A percentile compares a stretch with the other conserved stretches of the same genome.
phyloP scores from a whole-genome alignment of 2,113 vertebrate genomes.

The Dasypus novemcinctus region DNA sequence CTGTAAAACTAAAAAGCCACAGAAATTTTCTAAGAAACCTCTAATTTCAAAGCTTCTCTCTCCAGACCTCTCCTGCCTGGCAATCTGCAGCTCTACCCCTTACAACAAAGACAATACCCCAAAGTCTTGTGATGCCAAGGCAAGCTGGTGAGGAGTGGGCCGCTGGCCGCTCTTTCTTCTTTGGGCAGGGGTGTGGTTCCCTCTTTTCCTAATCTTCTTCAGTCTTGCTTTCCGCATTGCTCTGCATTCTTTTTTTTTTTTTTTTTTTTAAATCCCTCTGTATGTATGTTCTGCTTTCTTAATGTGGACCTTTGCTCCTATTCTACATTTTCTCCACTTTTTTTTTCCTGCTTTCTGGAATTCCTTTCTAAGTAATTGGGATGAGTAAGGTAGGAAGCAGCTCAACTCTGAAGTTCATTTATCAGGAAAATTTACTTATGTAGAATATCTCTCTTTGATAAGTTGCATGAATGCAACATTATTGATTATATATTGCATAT shows the following conservation, averaged over 20 bases:
- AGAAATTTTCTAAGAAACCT: background rate
- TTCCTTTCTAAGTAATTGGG: background rate
- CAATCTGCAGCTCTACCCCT: background rate
- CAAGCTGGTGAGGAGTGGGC: background rate
- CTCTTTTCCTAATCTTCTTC: background rate
- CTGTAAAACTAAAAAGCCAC: background rate
- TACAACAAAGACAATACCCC: background rate
- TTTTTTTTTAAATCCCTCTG: no score
- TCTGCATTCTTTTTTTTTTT: background rate
- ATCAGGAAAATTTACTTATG: background rate
- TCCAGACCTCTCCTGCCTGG: background rate
- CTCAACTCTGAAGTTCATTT: background rate
- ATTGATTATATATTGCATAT: background rate
- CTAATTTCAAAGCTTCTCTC: background rate
- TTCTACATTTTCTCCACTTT: background rate
- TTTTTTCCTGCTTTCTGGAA: background rate
- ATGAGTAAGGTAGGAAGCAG: background rate
- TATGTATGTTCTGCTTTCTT: no score
- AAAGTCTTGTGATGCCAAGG: fast-evolving
- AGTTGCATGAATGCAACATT: background rate
- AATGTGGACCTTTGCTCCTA: background rate
- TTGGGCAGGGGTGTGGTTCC: background rate
- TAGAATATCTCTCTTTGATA: background rate
- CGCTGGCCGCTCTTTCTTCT: background rate
- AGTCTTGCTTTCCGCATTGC: background rate